These are phyloP conservation scores for Oenanthe oenanthe DNA, from an alignment of 2,113 vertebrate genomes.

Conservation along the genomic window DNA sequence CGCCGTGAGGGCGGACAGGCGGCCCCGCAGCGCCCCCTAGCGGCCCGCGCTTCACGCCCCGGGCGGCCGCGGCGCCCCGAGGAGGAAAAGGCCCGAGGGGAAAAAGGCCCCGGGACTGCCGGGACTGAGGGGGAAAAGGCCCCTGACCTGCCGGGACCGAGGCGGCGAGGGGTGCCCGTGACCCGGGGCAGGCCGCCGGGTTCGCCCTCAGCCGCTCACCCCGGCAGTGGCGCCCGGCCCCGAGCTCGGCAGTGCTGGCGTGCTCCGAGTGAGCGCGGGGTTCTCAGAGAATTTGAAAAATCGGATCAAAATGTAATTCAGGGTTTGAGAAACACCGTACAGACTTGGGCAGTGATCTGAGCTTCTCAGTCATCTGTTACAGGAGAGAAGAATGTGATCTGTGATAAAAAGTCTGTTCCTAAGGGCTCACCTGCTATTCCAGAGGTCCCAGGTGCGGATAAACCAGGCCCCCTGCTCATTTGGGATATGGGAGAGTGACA, in stretches of 20 bases:
- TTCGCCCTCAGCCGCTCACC: neutral
- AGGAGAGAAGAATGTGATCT: neutral
- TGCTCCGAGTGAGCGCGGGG: neutral
- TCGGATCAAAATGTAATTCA: neutral
- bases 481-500: neutral
- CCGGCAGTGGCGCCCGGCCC: neutral
- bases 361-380: neutral
- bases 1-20: no score
- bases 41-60: neutral
- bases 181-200: no score
- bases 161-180: neutral
- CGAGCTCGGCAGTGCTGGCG: neutral
- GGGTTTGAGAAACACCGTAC: no score
- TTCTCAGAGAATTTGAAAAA: neutral
- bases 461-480: no score
- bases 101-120: no score
- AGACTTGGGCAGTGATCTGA: fast-evolving
- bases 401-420: neutral
- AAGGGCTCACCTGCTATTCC: neutral
- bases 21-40: neutral
- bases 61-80: neutral
- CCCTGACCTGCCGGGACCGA: no score
- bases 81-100: no score
- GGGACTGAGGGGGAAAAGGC: no score
- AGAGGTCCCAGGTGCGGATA: neutral